A percentile compares a stretch with the other conserved stretches of the same genome.
Evolutionary conservation across 2,797 vertebrate species (phyloP).

Genomic region (Champsocephalus esox): DNA sequence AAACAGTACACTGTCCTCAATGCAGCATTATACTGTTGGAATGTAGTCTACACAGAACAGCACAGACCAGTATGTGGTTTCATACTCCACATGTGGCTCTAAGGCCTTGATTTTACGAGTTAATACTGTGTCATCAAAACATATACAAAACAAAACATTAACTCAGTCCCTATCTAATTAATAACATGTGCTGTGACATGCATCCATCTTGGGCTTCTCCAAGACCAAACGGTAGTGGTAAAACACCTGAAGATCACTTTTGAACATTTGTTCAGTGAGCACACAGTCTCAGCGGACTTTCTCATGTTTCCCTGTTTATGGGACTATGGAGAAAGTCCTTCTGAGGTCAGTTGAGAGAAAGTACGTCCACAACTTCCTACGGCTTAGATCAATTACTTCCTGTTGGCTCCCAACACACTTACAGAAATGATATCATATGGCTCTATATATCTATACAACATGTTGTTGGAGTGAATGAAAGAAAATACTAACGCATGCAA

Average conservation of each 20-base stretch:
- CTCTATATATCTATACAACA: background rate
- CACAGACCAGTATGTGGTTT: background rate
- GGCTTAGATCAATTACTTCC: background rate
- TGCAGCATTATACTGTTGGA: slow-evolving; percentile 27
- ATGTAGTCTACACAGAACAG: slow-evolving; percentile 22
- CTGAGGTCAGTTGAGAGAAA: background rate
- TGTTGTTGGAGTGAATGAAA: background rate
- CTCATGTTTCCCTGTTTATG: background rate
- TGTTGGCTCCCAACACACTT: background rate
- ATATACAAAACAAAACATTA: background rate
- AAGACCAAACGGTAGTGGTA: background rate
- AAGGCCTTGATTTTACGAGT: background rate
- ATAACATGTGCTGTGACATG: background rate
- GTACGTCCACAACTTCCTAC: background rate
- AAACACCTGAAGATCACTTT: background rate
- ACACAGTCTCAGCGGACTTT: background rate
- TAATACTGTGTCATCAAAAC: background rate
- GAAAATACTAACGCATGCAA: background rate
- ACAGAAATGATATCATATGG: background rate
- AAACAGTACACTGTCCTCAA: slow-evolving; percentile 19
- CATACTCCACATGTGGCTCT: slow-evolving; percentile 6
- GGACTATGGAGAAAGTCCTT: background rate
- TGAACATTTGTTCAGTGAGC: background rate
- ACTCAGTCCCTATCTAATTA: background rate
- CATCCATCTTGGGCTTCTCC: background rate